Base-by-base conservation (phyloP, 2,113 vertebrate species). In the Oryzias curvinotus region DNA sequence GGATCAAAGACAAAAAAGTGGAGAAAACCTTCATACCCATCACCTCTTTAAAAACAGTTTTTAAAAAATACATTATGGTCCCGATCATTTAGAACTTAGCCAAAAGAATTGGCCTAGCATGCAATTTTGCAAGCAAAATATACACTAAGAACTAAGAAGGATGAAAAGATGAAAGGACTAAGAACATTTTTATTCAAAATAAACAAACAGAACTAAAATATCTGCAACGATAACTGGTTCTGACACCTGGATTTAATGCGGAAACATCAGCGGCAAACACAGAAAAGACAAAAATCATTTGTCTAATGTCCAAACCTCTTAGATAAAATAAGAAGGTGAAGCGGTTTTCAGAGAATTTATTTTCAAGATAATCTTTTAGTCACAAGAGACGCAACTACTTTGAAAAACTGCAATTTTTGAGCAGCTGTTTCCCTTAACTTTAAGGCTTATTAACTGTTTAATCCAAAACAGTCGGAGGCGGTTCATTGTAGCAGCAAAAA, bases 201-300 rank as follows among this genome's bases (percentile, higher is more conserved):
- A 23, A 23, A 23, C 21, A 23, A 23, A 75, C 12, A 30, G 26
- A 2, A 7, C 18, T 43, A 30, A 57, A 43, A 6, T 5, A 7
- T 14, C 12, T 17, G 15, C 14, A 14, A 14, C 18, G 17, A 23
- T 23, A 6, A 47, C 14, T 59, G 10, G 19, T 65, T 65, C 68
- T 80, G 73, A 81, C 82, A 85, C 83, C 83, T 86, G 68, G 23
- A 73, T 68, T 42, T 43, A 68, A 54, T 4, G 53, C 21, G 45
- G 62, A 63, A 8, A 25, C 54, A 65, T 52, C 62, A 72, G 59
- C 56, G 63, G 59, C 19, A 28, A 52, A 55, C 65, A 79, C 63
- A 42, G 44, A 73, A 75, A 68, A 56, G 51, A 71, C 23, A 52
- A 14, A 25, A 21, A 19, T 30, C 42, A 25, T 56, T 13, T 4